Percentiles rank a stretch among this genome's conserved stretches.
Evolutionary conservation across 2,113 vertebrate genomes (phyloP).

Genomic region (Lamprologus lemairii): DNA sequence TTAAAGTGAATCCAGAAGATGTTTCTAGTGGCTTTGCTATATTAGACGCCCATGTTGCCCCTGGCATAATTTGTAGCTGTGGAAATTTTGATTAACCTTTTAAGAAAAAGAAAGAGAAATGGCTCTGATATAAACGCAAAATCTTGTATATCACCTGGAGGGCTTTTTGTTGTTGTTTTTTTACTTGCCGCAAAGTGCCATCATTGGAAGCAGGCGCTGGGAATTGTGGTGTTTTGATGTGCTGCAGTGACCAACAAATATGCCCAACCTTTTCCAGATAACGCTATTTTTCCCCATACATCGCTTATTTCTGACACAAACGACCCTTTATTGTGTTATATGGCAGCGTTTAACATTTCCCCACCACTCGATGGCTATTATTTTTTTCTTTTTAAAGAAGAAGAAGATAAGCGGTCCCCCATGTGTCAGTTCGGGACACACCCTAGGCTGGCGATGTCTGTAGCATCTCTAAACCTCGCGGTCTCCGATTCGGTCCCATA

Average conservation of each 20-base stretch:
- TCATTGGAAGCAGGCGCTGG: not conserved
- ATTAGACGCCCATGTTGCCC: conserved; percentile 1
- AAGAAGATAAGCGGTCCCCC: conserved; percentile 54
- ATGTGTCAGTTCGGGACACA: conserved; percentile 75
- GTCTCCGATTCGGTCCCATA: conserved; percentile 18
- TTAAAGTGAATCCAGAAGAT: not conserved
- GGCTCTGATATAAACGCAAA: not conserved
- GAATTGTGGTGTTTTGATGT: conserved; percentile 47
- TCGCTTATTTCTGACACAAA: not conserved
- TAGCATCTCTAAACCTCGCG: conserved; percentile 59
- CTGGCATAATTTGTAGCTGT: not conserved
- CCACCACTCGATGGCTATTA: not conserved
- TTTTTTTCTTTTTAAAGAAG: not conserved
- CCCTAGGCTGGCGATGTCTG: conserved; percentile 71
- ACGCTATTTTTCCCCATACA: not conserved
- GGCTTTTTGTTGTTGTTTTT: not conserved
- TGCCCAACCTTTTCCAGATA: not conserved
- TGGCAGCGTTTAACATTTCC: not conserved
- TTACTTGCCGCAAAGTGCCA: not conserved
- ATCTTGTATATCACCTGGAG: not conserved
- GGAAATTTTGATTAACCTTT: conserved; percentile 28
- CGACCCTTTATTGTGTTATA: not conserved
- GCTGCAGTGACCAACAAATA: conserved; percentile 61
- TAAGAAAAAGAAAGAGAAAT: not conserved
- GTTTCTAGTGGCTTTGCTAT: not conserved